Conservation (phyloP, 1,140 invertebrate species). For the Lordiphosa collinella region DNA sequence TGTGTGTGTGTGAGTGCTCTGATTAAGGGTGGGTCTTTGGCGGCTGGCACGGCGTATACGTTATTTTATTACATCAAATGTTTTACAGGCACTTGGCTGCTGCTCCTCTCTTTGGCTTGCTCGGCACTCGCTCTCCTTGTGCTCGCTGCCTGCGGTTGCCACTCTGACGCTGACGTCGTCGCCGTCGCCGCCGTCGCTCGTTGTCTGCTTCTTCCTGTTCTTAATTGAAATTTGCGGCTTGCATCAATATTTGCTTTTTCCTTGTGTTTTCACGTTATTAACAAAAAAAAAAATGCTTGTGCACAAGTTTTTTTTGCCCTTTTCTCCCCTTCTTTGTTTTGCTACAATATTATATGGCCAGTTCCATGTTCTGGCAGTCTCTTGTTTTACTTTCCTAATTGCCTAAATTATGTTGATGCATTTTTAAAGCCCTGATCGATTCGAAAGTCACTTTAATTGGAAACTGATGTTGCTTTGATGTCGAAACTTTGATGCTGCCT, state of each 20-base stretch:
- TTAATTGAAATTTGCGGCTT: constrained; percentile 79
- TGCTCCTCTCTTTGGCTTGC: constrained; percentile 3
- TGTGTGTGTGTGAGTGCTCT: constrained; percentile 24
- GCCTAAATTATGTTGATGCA: no score
- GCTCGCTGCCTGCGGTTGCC: constrained; percentile 10
- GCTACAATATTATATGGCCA: constrained; percentile 35
- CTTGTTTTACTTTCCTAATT: no score
- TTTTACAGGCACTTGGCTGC: constrained; percentile 56
- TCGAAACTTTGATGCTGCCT: no score
- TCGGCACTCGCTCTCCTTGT: constrained; percentile 16
- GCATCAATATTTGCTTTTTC: constrained; percentile 79
- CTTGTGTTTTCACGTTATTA: constrained; percentile 79
- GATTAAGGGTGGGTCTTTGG: constrained; percentile 37
- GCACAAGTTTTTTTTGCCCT: constrained; percentile 61
- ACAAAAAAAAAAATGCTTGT: constrained; percentile 43
- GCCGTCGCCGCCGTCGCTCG: constrained; percentile 19
- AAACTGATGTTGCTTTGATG: no score
- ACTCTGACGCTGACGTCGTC: constrained; percentile 21
- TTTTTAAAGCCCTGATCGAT: no score
- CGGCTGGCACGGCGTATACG: constrained; percentile 65
- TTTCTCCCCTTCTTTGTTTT: constrained; percentile 27
- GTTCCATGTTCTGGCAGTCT: background rate
- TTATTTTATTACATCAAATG: constrained; percentile 77
- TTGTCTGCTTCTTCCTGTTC: constrained; percentile 69
- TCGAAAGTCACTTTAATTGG: no score